Conservation (phyloP, 2,888 invertebrate genomes). For the Philaethria dido region DNA sequence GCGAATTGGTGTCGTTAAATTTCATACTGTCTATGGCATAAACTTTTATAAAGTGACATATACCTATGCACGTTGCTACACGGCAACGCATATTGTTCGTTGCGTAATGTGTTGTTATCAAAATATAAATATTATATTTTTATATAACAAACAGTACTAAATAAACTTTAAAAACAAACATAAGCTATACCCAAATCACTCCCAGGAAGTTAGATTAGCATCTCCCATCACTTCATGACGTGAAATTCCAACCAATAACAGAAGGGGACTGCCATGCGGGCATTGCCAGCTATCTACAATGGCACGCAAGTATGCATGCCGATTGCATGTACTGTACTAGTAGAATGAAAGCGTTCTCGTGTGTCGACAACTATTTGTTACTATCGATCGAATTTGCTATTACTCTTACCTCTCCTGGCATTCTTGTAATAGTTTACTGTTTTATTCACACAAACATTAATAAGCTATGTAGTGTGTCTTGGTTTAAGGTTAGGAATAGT, state of each 20-base stretch:
- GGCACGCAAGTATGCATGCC: constrained; percentile 61
- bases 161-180: neutral
- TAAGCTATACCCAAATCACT: constrained; percentile 52
- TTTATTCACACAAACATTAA: neutral
- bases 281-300: constrained; percentile 64
- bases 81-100: no score
- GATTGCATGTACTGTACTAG: constrained; percentile 33
- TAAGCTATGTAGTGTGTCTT: neutral
- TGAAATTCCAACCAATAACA: constrained; percentile 72
- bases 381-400: constrained; percentile 68
- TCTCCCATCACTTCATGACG: constrained; percentile 64
- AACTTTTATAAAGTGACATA: no score
- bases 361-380: constrained; percentile 77
- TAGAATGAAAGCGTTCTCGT: constrained; percentile 54
- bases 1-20: no score
- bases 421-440: constrained; percentile 10
- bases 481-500: neutral
- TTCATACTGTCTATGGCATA: no score
- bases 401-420: constrained; percentile 51
- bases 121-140: no score
- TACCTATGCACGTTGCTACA: no score
- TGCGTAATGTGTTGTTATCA: no score
- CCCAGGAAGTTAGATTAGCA: constrained; percentile 70
- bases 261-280: constrained; percentile 69
- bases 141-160: neutral